Conservation (phyloP, 1,140 invertebrate genomes). For the Drosophila grimshawi region DNA sequence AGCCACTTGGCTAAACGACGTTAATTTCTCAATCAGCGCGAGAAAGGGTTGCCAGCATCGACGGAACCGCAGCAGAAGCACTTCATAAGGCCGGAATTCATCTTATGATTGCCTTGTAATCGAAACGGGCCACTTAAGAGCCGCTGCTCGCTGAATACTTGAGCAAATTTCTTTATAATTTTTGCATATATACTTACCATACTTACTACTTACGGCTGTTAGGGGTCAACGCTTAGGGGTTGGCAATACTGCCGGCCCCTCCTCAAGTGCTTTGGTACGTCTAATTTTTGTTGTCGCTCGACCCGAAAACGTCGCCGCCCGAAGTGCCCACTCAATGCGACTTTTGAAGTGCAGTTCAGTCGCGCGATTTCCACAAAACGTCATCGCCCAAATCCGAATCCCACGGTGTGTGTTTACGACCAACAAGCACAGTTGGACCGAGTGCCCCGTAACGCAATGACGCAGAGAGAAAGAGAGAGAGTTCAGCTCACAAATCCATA, state of each 20-base stretch:
- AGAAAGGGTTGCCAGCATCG: slow-evolving; percentile 58
- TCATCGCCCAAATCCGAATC: slow-evolving; percentile 51
- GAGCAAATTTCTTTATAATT: slow-evolving; percentile 70
- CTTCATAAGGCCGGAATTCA: slow-evolving; percentile 58
- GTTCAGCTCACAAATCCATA: slow-evolving; percentile 4
- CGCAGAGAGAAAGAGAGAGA: background rate
- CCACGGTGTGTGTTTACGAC: slow-evolving; percentile 81
- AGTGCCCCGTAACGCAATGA: background rate
- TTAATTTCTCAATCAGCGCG: slow-evolving; percentile 72
- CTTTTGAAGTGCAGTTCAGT: slow-evolving; percentile 60
- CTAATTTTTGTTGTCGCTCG: slow-evolving; percentile 78
- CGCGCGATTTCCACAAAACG: slow-evolving; percentile 34
- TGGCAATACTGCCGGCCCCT: slow-evolving; percentile 33
- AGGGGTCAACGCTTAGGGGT: slow-evolving; percentile 65
- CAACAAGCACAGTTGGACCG: slow-evolving; percentile 78
- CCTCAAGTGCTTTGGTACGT: slow-evolving; percentile 53
- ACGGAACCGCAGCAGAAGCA: slow-evolving; percentile 16
- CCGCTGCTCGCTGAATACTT: slow-evolving; percentile 49
- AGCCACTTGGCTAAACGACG: slow-evolving; percentile 77
- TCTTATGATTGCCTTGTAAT: slow-evolving; percentile 67
- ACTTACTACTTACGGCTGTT: slow-evolving; percentile 22
- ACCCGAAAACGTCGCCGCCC: slow-evolving; percentile 72
- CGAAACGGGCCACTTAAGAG: slow-evolving; percentile 80
- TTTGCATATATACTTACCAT: slow-evolving; percentile 39
- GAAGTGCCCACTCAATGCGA: slow-evolving; percentile 76